Conservation (phyloP, 2,113 vertebrate species). For the Malurus alboscapulatus region DNA sequence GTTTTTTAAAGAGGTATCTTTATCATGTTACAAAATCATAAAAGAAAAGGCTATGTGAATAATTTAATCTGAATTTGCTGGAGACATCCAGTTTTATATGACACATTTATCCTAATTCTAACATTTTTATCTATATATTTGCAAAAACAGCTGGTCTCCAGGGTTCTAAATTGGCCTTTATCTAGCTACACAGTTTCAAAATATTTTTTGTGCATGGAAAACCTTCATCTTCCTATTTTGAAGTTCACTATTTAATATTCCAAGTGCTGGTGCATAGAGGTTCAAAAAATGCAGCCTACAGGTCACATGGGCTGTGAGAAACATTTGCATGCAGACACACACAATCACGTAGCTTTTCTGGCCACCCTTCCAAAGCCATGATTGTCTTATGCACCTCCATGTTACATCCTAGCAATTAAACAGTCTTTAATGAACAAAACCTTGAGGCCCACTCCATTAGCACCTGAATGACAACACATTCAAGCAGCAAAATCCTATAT, state of each 20-base stretch:
- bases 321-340: neutral
- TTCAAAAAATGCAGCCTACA: neutral
- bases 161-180: neutral
- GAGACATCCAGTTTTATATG: neutral
- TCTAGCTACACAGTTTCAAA: neutral
- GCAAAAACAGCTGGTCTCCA: neutral
- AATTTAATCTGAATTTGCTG: neutral
- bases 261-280: neutral
- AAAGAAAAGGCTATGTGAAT: neutral
- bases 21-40: neutral
- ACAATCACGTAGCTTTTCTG: fast-evolving
- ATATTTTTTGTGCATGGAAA: neutral
- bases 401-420: neutral
- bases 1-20: neutral
- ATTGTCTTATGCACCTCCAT: neutral
- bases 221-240: neutral
- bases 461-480: neutral
- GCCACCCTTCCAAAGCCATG: neutral
- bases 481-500: neutral
- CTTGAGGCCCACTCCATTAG: neutral
- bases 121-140: neutral
- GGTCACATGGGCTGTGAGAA: neutral
- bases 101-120: neutral
- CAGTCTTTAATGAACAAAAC: neutral
- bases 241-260: neutral